Evolutionary conservation across 2,113 vertebrate genomes (phyloP).

Genomic region (Willisornis vidua): DNA sequence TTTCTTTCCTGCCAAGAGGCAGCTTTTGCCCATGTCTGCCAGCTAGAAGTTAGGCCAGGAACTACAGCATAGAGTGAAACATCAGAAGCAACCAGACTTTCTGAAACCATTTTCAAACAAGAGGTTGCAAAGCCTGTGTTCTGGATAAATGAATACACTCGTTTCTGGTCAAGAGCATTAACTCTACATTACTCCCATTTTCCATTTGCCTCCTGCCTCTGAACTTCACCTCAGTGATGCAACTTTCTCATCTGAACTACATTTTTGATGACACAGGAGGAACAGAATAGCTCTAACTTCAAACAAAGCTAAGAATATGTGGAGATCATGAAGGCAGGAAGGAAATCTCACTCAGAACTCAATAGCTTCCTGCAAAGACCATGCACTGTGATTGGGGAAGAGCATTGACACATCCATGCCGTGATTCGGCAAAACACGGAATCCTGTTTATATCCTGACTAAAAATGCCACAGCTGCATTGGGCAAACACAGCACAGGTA

Average conservation of each 20-base stretch:
- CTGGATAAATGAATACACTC: neutral
- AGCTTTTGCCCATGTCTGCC: neutral
- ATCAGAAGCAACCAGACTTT: neutral
- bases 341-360: neutral
- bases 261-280: neutral
- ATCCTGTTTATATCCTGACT: neutral
- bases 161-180: neutral
- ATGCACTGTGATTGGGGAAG: neutral
- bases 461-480: neutral
- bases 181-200: neutral
- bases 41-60: conserved; percentile 7
- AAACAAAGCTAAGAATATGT: neutral
- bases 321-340: neutral
- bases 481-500: neutral
- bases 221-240: neutral
- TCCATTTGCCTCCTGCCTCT: neutral
- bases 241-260: neutral
- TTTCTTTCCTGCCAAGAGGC: neutral
- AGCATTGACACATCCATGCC: neutral
- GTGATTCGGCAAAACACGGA: neutral
- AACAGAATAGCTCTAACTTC: neutral
- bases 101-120: neutral
- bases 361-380: neutral
- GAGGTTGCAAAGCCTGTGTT: neutral
- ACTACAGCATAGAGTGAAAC: neutral